Conservation (phyloP, 2,113 vertebrate species). For the Psittacus erithacus region DNA sequence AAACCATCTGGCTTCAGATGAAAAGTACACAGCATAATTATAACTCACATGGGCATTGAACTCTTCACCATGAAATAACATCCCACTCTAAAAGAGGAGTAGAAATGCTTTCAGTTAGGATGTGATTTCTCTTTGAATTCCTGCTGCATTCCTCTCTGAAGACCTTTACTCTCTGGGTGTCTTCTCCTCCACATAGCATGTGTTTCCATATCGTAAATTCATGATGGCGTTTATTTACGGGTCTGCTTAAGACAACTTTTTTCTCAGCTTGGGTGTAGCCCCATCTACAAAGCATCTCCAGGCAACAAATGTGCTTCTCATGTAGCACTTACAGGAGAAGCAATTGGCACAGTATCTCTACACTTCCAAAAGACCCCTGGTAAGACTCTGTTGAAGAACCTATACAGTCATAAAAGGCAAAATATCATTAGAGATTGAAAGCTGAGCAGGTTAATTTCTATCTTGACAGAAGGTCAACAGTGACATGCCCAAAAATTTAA, state of each 20-base stretch:
- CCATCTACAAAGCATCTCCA: neutral
- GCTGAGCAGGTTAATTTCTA: neutral
- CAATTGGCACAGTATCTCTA: neutral
- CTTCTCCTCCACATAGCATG: neutral
- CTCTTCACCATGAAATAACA: neutral
- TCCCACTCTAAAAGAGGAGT: neutral
- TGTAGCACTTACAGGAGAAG: neutral
- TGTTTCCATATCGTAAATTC: neutral
- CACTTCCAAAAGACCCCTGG: neutral
- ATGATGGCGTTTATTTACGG: neutral
- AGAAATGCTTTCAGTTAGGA: neutral
- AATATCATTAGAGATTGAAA: neutral
- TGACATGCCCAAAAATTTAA: neutral
- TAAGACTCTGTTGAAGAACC: neutral
- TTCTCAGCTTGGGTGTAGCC: neutral
- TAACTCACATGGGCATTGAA: neutral
- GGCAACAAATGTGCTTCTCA: neutral
- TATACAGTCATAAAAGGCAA: neutral
- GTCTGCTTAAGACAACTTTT: neutral
- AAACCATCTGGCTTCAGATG: constrained; percentile 1
- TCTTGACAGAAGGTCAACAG: neutral
- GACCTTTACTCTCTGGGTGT: neutral
- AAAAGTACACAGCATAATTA: neutral
- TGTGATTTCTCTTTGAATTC: neutral
- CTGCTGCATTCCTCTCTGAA: neutral